Evolutionary conservation across 2,888 invertebrate genomes (phyloP).

Genomic region (Gastrophysa polygoni): DNA sequence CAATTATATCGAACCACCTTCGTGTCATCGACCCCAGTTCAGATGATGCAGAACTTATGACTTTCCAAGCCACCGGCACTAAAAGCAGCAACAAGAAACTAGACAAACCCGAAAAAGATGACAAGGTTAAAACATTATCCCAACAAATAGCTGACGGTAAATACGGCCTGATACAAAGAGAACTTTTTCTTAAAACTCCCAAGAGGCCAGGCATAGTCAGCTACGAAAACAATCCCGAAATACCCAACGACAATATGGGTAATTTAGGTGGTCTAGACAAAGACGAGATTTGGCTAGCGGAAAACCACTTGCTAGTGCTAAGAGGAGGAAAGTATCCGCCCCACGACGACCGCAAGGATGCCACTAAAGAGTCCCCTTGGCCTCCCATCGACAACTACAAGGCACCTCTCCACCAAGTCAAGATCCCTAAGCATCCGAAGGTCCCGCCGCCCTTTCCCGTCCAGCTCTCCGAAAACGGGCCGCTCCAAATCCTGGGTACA

Average conservation of each 20-base stretch:
- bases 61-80: constrained; percentile 40
- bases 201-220: constrained; percentile 81
- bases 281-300: constrained; percentile 89
- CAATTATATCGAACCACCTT: constrained; percentile 73
- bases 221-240: constrained; percentile 80
- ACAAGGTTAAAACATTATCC: constrained; percentile 82
- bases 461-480: constrained; percentile 84
- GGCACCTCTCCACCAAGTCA: constrained; percentile 83
- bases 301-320: constrained; percentile 83
- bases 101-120: constrained; percentile 65
- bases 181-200: constrained; percentile 73
- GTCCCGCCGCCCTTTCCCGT: constrained; percentile 94
- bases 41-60: constrained; percentile 44
- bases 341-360: constrained; percentile 56
- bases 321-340: constrained; percentile 77
- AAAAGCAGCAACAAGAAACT: constrained; percentile 33
- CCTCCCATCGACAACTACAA: constrained; percentile 83
- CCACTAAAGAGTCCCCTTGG: constrained; percentile 64
- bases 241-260: constrained; percentile 78
- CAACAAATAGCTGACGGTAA: constrained; percentile 91
- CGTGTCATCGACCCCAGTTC: constrained; percentile 55
- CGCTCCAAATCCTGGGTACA: constrained; percentile 84
- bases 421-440: constrained; percentile 80
- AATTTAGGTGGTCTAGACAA: constrained; percentile 82
- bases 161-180: constrained; percentile 86